These are phyloP conservation scores for Tetragnatha versicolor DNA, from an alignment of 1,140 invertebrate species.

Conservation along the genomic window DNA sequence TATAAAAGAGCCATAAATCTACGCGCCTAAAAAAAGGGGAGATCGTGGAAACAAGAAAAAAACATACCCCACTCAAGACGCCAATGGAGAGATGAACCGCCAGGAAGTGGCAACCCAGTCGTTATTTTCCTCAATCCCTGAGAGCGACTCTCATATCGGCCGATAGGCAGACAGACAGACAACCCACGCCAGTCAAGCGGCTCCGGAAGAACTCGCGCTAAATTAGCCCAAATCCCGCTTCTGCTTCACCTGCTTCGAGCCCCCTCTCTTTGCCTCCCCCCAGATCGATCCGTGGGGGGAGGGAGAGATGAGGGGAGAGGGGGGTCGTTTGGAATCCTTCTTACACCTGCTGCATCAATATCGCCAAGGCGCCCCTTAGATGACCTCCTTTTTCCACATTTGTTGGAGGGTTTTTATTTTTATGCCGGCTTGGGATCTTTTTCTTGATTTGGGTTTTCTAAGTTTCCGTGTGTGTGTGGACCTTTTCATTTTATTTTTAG, in stretches of 20 bases:
- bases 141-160: conserved; percentile 54
- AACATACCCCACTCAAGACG: neutral
- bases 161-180: conserved; percentile 51
- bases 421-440: neutral
- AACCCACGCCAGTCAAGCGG: conserved; percentile 54
- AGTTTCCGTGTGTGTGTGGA: too few relatives aligned
- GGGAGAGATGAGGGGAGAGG: neutral
- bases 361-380: conserved; percentile 35
- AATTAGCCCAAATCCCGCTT: conserved; percentile 55
- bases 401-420: conserved; percentile 22
- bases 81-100: neutral
- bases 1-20: conserved; percentile 56
- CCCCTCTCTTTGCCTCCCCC: neutral
- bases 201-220: conserved; percentile 56
- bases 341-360: conserved; percentile 57
- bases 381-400: conserved; percentile 48
- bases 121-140: conserved; percentile 48
- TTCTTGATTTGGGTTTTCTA: neutral
- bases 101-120: neutral
- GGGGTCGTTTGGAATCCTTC: conserved; percentile 37
- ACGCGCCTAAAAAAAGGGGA: conserved; percentile 5
- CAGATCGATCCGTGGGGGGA: neutral
- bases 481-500: conserved; percentile 6
- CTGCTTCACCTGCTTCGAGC: conserved; percentile 43
- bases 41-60: neutral